phyloP scores from a whole-genome alignment of 1,140 invertebrate genomes.

The Anastatus disparis region DNA sequence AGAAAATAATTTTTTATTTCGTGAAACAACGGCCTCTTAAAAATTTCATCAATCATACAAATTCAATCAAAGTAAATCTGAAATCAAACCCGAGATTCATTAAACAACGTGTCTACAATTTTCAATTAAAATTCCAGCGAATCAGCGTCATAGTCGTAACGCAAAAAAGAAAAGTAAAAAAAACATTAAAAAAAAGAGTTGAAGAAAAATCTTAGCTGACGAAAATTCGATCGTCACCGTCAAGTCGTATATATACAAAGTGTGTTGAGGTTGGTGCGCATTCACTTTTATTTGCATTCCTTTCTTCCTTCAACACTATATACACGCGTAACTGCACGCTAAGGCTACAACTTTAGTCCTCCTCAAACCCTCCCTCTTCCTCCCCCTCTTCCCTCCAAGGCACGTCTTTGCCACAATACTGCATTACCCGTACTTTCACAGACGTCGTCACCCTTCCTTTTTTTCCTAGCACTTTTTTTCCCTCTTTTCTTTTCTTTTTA shows the following conservation, averaged over 20 bases:
- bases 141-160: too few relatives aligned
- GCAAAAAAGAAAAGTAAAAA: background rate
- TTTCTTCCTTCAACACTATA: slow-evolving; percentile 19
- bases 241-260: background rate
- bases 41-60: too few relatives aligned
- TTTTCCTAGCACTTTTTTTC: slow-evolving; percentile 42
- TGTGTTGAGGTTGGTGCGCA: background rate
- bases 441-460: too few relatives aligned
- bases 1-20: too few relatives aligned
- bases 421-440: too few relatives aligned
- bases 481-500: background rate
- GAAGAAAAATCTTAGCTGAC: background rate
- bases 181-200: background rate
- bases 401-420: slow-evolving; percentile 50
- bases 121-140: too few relatives aligned
- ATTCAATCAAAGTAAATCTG: too few relatives aligned
- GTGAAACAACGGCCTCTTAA: too few relatives aligned
- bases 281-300: slow-evolving; percentile 41
- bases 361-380: too few relatives aligned
- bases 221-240: slow-evolving; percentile 37
- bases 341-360: slow-evolving; percentile 47
- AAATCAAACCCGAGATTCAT: too few relatives aligned
- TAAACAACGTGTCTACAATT: too few relatives aligned
- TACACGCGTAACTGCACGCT: slow-evolving; percentile 43
- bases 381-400: slow-evolving; percentile 46